Percentiles rank a stretch among this genome's conserved stretches.
Conservation (phyloP, 2,113 vertebrate genomes). For the Caretta caretta region DNA sequence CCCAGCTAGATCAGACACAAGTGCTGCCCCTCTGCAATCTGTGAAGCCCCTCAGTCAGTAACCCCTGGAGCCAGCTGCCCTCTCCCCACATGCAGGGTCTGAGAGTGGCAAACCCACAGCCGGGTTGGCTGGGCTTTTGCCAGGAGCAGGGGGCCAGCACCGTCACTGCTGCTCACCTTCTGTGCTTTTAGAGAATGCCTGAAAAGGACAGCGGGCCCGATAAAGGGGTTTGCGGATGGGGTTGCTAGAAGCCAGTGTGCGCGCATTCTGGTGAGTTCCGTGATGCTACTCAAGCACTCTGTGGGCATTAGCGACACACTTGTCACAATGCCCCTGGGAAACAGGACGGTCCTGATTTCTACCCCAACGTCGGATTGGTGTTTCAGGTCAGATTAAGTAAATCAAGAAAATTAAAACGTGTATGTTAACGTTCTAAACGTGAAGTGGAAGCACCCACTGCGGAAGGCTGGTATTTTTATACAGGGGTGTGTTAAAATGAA, state of each 20-base stretch:
- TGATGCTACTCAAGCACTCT: too few relatives aligned
- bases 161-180: not conserved
- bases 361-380: not conserved
- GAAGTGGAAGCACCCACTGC: too few relatives aligned
- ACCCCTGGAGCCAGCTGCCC: not conserved
- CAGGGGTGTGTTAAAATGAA: not conserved
- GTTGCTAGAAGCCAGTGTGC: too few relatives aligned
- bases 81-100: not conserved
- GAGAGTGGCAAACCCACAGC: not conserved
- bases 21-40: not conserved
- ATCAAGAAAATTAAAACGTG: too few relatives aligned
- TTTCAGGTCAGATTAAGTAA: not conserved
- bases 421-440: not conserved
- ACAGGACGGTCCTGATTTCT: not conserved
- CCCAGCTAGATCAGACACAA: not conserved
- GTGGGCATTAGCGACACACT: rapidly evolving
- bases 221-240: rapidly evolving
- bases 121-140: not conserved
- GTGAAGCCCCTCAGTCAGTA: not conserved
- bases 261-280: too few relatives aligned
- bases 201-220: too few relatives aligned
- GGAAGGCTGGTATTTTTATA: not conserved
- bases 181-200: not conserved
- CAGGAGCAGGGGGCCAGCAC: not conserved
- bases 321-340: not conserved